Evolutionary conservation across 2,888 invertebrate genomes (phyloP).

Genomic region (Pardosa pseudoannulata): DNA sequence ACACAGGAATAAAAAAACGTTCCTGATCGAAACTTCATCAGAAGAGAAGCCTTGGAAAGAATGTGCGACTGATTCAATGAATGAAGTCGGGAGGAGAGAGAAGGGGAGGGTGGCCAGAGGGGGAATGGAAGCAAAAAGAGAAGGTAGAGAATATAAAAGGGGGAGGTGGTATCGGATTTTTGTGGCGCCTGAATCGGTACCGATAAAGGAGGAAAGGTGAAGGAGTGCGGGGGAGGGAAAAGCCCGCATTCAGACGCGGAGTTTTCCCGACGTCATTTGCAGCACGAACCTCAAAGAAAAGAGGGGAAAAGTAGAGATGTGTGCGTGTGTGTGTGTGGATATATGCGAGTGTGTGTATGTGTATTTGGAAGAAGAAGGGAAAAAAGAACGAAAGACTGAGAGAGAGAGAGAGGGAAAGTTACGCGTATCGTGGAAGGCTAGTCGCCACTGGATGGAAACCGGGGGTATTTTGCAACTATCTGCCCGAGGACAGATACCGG

Average conservation of each 20-base stretch:
- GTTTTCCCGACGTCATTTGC: slow-evolving; percentile 59
- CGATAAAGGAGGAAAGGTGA: slow-evolving; percentile 50
- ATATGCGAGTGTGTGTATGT: slow-evolving; percentile 4
- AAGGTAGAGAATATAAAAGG: slow-evolving; percentile 45
- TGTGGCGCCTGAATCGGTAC: slow-evolving; percentile 69
- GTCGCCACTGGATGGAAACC: not conserved
- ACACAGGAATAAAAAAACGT: slow-evolving; percentile 29
- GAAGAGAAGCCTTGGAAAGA: slow-evolving; percentile 38
- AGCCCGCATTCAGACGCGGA: slow-evolving; percentile 35
- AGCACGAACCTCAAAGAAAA: slow-evolving; percentile 49
- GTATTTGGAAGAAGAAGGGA: slow-evolving; percentile 20
- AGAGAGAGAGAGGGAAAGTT: slow-evolving; percentile 21
- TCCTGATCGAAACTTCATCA: slow-evolving; percentile 72
- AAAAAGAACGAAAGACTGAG: slow-evolving; percentile 4
- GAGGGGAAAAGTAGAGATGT: slow-evolving; percentile 26
- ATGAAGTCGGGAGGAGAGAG: slow-evolving; percentile 39
- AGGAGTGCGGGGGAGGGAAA: not conserved
- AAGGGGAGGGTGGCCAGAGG: slow-evolving; percentile 16
- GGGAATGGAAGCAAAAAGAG: slow-evolving; percentile 32
- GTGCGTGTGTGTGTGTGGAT: slow-evolving; percentile 5
- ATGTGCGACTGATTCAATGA: slow-evolving; percentile 67
- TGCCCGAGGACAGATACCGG: slow-evolving; percentile 19
- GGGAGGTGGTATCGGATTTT: slow-evolving; percentile 67
- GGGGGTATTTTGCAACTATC: slow-evolving; percentile 20
- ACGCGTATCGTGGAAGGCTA: not conserved